Evolutionary conservation across 2,888 invertebrate species (phyloP).

Genomic region (Lottia scabra): DNA sequence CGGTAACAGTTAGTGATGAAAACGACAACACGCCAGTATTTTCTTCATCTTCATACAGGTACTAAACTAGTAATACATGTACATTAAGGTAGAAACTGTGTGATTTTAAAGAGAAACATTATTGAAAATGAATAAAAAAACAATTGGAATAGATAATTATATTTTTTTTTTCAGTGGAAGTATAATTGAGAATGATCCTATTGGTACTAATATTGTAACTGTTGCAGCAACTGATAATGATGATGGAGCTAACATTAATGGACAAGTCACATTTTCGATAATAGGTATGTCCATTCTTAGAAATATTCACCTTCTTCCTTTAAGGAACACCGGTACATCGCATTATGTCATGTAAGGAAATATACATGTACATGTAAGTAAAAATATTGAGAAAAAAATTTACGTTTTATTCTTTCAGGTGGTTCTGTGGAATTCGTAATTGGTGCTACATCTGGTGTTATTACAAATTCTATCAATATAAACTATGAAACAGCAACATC

Average conservation of each 20-base stretch:
- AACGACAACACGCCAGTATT: constrained; percentile 59
- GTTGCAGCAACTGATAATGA: constrained; percentile 57
- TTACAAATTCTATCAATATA: constrained; percentile 34
- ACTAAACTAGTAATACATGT: background rate
- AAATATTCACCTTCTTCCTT: no score
- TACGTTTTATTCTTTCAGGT: background rate
- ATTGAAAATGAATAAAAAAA: constrained; percentile 44
- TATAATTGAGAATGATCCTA: constrained; percentile 40
- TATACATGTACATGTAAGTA: no score
- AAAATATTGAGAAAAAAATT: no score
- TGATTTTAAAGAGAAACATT: constrained; percentile 39
- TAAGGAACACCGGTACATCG: no score
- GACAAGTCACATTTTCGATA: constrained; percentile 44
- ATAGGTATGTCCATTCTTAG: constrained; percentile 27
- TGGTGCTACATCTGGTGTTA: constrained; percentile 38
- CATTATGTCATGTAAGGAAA: no score
- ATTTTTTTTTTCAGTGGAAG: constrained; percentile 37
- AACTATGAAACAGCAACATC: constrained; percentile 48
- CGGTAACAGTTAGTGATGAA: constrained; percentile 51
- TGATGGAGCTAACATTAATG: constrained; percentile 47
- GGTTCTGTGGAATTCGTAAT: constrained; percentile 34
- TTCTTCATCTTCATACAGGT: constrained; percentile 36
- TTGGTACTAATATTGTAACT: constrained; percentile 38
- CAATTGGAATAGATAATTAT: no score
- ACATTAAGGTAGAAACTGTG: no score